These are phyloP conservation scores for Ophion slaviceki DNA, from an alignment of 2,888 invertebrate species.

Conservation along the genomic window DNA sequence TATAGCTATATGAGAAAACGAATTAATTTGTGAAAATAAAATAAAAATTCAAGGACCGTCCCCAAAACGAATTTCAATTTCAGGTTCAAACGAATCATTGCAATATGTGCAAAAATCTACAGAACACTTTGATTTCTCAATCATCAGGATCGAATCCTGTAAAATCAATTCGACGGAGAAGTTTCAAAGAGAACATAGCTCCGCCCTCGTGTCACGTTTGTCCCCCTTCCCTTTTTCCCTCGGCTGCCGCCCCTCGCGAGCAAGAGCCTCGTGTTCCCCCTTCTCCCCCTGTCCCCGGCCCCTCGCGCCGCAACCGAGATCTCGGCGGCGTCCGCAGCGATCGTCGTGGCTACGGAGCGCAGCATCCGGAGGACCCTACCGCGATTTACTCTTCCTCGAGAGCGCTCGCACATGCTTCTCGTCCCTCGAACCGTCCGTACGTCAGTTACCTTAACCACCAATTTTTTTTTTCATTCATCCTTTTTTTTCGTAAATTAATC, in stretches of 20 bases:
- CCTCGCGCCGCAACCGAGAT: neutral
- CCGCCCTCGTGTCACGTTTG: conserved; percentile 80
- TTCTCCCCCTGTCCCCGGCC: conserved; percentile 69
- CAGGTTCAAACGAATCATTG: neutral
- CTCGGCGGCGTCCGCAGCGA: conserved; percentile 52
- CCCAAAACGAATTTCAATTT: too few relatives aligned
- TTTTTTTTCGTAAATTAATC: neutral
- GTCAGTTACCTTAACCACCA: neutral
- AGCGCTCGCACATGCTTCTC: conserved; percentile 80
- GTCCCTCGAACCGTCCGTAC: conserved; percentile 72
- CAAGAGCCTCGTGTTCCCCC: conserved; percentile 58
- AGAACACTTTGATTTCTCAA: conserved; percentile 17
- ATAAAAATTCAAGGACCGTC: too few relatives aligned
- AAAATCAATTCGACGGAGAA: conserved; percentile 55
- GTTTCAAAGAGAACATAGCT: conserved; percentile 73
- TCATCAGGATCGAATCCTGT: conserved; percentile 28
- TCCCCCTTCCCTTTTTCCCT: conserved; percentile 77
- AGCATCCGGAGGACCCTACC: conserved; percentile 63
- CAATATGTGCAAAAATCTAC: neutral
- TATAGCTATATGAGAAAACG: too few relatives aligned
- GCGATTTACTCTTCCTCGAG: conserved; percentile 74
- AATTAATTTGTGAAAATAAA: too few relatives aligned
- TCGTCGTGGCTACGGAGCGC: conserved; percentile 77
- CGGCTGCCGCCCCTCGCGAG: conserved; percentile 77
- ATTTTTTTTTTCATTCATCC: neutral